Base-by-base conservation (phyloP, 2,888 invertebrate species). In the Eucera pruinosa region DNA sequence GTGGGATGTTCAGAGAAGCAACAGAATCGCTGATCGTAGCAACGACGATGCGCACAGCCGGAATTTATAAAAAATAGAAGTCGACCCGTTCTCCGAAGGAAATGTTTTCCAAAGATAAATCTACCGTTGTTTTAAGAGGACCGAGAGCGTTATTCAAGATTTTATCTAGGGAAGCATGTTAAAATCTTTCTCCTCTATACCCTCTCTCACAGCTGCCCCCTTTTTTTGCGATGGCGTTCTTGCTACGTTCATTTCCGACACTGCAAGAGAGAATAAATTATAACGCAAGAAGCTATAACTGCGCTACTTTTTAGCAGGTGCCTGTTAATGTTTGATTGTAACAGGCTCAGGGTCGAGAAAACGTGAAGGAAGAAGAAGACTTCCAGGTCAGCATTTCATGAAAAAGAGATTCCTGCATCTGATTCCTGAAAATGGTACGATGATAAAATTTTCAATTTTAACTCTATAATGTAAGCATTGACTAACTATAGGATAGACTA, bases 241-340 rank as follows among this genome's bases (percentile, higher is more conserved):
- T 57, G 11, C 13, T 20, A 7, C n/a, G 15, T n/a, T 58, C 39
- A 45, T 60, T 52, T 33, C 58, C 58, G 23, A 58, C 58, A 11
- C n/a, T 36, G 50, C 2, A 36, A 15, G 27, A 33, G 41, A 7
- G 62, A 33, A 64, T 64, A 58, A 71, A 71, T 71, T 74, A 58
- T 58, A n/a, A 18, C 15, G 11, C 50, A 25, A 52, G 41, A 9
- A 20, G 9, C 50, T 50, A 13, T 9, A 30, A 5, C 33, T 20
- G 43, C 36, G 27, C 36, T 57, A 52, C 39, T 20, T 45, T 62
- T 39, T n/a, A 15, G 11, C 36, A 18, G 30, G 33, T 15, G 25
- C 1, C 45, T 45, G 7, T 58, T 70, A 74, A 70, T 47, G 50
- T 64, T 58, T 64, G 64, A 75, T 54, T 20, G 57, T 18, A 23